These are phyloP conservation scores for Notoglanidium macrostoma DNA, from an alignment of 2,797 vertebrate species.

Conservation along the genomic window DNA sequence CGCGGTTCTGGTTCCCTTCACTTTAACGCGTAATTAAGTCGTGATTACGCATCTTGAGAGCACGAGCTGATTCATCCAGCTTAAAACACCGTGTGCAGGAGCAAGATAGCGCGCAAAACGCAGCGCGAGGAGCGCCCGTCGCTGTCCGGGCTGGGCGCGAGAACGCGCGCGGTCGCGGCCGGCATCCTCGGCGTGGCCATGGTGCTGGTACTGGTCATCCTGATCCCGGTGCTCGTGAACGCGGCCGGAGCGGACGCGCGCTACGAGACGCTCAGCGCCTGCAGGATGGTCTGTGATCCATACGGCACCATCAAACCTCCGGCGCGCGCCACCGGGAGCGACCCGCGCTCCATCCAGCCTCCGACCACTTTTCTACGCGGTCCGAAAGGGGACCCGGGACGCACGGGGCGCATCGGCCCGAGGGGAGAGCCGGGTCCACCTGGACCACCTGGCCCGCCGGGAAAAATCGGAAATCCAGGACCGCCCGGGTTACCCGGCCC, in stretches of 20 bases:
- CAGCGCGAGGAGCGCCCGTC: conserved; percentile 90
- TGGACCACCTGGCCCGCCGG: conserved; percentile 87
- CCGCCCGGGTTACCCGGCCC: conserved; percentile 85
- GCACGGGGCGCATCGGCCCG: conserved; percentile 85
- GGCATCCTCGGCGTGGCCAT: conserved; percentile 94
- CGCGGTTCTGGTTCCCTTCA: neutral
- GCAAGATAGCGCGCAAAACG: conserved; percentile 86
- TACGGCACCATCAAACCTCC: conserved; percentile 79
- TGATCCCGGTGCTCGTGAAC: conserved; percentile 96
- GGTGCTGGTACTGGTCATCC: conserved; percentile 92
- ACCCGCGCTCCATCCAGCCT: conserved; percentile 76
- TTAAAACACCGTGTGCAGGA: neutral
- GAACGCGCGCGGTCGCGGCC: conserved; percentile 93
- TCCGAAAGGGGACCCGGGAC: conserved; percentile 81
- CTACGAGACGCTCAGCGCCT: conserved; percentile 97
- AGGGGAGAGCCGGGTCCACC: conserved; percentile 88
- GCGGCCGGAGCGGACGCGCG: conserved; percentile 89
- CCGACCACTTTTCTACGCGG: conserved; percentile 82
- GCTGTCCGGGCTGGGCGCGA: conserved; percentile 86
- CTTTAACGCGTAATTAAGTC: neutral
- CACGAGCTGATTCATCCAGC: neutral
- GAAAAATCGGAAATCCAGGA: conserved; percentile 85
- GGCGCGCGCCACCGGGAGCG: conserved; percentile 62
- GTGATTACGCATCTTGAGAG: neutral
- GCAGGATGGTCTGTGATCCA: conserved; percentile 97